Conservation (phyloP, 30 jellyfish, hydroid and myxozoan genomes). For the Hydra vulgaris region DNA sequence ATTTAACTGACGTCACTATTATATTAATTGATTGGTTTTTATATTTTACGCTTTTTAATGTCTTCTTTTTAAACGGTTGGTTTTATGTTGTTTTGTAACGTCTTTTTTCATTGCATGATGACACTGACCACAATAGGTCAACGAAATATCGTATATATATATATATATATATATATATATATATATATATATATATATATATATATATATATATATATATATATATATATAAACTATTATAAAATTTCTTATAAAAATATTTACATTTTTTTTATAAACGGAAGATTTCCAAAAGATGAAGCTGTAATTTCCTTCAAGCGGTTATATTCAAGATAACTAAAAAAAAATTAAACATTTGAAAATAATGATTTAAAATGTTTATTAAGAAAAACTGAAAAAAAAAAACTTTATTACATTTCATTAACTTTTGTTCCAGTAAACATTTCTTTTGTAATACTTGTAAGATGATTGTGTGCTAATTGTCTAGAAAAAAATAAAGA, state of each 20-base stretch:
- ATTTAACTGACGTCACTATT: too few relatives aligned
- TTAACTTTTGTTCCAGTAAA: conserved; percentile 42
- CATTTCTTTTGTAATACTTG: conserved; percentile 24
- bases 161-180: too few relatives aligned
- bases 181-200: too few relatives aligned
- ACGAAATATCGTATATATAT: too few relatives aligned
- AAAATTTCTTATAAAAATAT: background rate
- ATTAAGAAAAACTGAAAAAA: background rate
- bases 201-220: too few relatives aligned
- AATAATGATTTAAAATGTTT: background rate
- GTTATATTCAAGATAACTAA: conserved; percentile 50
- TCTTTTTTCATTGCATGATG: too few relatives aligned
- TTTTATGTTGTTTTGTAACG: too few relatives aligned
- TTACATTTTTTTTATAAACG: conserved; percentile 38
- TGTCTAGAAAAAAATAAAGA: conserved; percentile 30
- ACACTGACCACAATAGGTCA: too few relatives aligned
- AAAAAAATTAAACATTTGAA: background rate
- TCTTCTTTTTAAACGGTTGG: too few relatives aligned
- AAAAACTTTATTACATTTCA: conserved; percentile 37
- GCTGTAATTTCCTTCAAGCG: conserved; percentile 15
- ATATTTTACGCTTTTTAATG: too few relatives aligned
- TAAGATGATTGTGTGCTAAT: conserved; percentile 46
- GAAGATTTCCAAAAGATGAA: conserved; percentile 31
- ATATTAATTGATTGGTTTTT: too few relatives aligned
- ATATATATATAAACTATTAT: too few relatives aligned